phyloP scores from a whole-genome alignment of 2,888 invertebrate species.

The Philhelius pedissequus region DNA sequence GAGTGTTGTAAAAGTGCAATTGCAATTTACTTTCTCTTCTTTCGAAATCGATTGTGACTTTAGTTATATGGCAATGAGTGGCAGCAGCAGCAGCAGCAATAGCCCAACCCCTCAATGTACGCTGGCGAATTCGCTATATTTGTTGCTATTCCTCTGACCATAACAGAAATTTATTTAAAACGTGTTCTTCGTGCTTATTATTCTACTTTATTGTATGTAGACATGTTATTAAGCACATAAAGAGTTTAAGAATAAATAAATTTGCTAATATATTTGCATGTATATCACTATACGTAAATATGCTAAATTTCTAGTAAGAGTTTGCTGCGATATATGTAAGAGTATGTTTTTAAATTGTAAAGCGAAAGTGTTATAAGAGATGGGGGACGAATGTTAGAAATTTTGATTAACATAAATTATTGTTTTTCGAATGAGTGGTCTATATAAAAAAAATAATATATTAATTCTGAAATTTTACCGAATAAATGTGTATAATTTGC shows the following conservation, averaged over 20 bases:
- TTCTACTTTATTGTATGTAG: not conserved
- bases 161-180: constrained; percentile 16
- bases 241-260: not conserved
- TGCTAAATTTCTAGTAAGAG: not conserved
- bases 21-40: constrained; percentile 62
- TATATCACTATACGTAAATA: not conserved
- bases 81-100: constrained; percentile 20
- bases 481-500: no score
- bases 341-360: not conserved
- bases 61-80: constrained; percentile 40
- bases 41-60: constrained; percentile 39
- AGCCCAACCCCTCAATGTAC: not conserved
- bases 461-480: no score
- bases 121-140: not conserved
- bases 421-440: no score
- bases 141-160: not conserved
- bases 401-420: no score
- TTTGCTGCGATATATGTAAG: not conserved
- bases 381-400: no score
- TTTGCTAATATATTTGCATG: no score
- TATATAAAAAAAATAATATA: no score
- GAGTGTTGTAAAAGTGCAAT: constrained; percentile 49
- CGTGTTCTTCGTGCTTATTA: constrained; percentile 7
- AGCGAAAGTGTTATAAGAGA: not conserved
- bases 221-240: not conserved